Conservation (phyloP, 1,140 invertebrate species). For the Ridgeia piscesae region DNA sequence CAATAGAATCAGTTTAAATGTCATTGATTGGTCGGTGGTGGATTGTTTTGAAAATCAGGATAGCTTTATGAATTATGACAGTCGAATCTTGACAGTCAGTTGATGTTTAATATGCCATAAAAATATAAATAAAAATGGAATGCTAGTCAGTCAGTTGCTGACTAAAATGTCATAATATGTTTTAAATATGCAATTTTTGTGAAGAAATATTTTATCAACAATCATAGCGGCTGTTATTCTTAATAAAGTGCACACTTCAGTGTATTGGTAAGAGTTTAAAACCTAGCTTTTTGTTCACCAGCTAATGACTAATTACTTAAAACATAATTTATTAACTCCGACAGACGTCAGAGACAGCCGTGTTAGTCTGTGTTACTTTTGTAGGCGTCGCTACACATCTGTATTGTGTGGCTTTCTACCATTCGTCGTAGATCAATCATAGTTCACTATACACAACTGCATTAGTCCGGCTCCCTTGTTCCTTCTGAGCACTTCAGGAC, state of each 20-base stretch:
- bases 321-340: not conserved
- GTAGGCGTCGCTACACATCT: not conserved
- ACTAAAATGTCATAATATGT: too few species aligned
- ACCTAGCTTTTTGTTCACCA: not conserved
- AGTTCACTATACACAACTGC: not conserved
- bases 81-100: too few species aligned
- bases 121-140: too few species aligned
- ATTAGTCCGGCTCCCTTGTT: not conserved
- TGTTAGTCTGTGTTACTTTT: not conserved
- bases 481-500: not conserved
- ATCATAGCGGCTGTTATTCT: not conserved
- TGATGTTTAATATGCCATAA: too few species aligned
- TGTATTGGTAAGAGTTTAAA: not conserved
- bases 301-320: not conserved
- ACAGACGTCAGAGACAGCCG: not conserved
- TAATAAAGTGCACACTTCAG: not conserved
- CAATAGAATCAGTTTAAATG: too few species aligned
- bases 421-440: not conserved
- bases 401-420: not conserved
- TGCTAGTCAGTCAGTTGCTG: too few species aligned
- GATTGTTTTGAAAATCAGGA: too few species aligned
- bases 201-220: not conserved
- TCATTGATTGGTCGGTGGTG: too few species aligned
- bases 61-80: too few species aligned
- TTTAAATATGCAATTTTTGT: not conserved